Conservation (phyloP, 2,888 invertebrate genomes). For the Pseudococcus longispinus region DNA sequence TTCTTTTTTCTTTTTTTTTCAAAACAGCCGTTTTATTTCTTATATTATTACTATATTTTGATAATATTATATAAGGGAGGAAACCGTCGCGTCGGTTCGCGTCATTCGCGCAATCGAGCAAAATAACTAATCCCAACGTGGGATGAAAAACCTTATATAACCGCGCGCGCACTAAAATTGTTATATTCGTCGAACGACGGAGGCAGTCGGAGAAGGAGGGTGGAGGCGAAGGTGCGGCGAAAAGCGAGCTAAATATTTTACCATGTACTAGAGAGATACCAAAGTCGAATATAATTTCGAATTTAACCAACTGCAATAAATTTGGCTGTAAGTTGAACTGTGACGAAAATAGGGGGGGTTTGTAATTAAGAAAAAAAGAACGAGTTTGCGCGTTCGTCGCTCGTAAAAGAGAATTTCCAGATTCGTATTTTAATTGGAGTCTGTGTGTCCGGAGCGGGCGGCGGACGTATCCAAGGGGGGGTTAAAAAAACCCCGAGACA, state of each 20-base stretch:
- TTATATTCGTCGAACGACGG: background rate
- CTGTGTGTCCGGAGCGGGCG: background rate
- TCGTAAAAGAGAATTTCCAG: background rate
- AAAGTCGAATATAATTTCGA: constrained; percentile 36
- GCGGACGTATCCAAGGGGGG: background rate
- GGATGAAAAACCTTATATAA: constrained; percentile 9
- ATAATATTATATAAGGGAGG: background rate
- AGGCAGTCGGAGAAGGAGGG: background rate
- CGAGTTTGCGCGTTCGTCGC: background rate
- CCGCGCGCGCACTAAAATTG: background rate
- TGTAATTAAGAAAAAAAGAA: constrained; percentile 25
- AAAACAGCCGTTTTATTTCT: constrained; percentile 35
- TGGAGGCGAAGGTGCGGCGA: background rate
- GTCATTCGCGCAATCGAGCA: background rate
- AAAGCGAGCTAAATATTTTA: constrained; percentile 8
- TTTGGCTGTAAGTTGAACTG: background rate
- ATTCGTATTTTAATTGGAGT: constrained; percentile 2
- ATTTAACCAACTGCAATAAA: constrained; percentile 35
- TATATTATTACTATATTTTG: constrained; percentile 15
- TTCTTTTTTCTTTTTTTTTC: constrained; percentile 36
- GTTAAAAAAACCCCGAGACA: too few relatives aligned
- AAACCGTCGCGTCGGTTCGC: background rate
- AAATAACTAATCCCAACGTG: constrained; percentile 40
- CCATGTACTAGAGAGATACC: constrained; percentile 8
- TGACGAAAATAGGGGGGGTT: background rate